A percentile compares a stretch with the other conserved stretches of the same genome.
These are phyloP conservation scores for Enteromius treurensis DNA, from an alignment of 2,797 vertebrate species.

Conservation along the genomic window DNA sequence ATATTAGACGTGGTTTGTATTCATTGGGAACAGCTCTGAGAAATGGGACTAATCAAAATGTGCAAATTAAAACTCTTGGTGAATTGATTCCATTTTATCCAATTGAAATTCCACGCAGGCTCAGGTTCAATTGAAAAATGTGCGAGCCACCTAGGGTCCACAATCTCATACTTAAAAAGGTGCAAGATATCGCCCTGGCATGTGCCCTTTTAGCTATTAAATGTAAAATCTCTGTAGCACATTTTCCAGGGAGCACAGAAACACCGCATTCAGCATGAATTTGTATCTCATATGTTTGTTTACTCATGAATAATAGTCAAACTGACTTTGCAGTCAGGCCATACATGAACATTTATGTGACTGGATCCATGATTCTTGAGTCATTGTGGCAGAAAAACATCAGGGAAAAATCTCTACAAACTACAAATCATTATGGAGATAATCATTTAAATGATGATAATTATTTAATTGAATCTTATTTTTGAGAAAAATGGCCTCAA, in stretches of 20 bases:
- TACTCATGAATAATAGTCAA: constrained; percentile 6
- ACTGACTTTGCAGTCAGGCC: not conserved
- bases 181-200: constrained; percentile 18
- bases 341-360: not conserved
- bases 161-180: constrained; percentile 18
- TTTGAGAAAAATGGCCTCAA: not conserved
- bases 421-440: not conserved
- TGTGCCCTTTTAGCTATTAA: not conserved
- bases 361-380: not conserved
- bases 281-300: not conserved
- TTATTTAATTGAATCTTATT: not conserved
- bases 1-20: constrained; percentile 48
- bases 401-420: not conserved
- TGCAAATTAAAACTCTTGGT: constrained; percentile 53
- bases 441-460: not conserved
- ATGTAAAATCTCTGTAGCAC: constrained; percentile 12
- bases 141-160: constrained; percentile 24
- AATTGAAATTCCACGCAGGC: constrained; percentile 50
- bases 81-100: constrained; percentile 47
- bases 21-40: constrained; percentile 43
- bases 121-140: constrained; percentile 45
- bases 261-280: not conserved
- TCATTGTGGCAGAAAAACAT: not conserved
- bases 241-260: not conserved
- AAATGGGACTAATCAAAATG: constrained; percentile 54